Conservation (phyloP, 1,140 invertebrate genomes). For the Helicoverpa zea region DNA sequence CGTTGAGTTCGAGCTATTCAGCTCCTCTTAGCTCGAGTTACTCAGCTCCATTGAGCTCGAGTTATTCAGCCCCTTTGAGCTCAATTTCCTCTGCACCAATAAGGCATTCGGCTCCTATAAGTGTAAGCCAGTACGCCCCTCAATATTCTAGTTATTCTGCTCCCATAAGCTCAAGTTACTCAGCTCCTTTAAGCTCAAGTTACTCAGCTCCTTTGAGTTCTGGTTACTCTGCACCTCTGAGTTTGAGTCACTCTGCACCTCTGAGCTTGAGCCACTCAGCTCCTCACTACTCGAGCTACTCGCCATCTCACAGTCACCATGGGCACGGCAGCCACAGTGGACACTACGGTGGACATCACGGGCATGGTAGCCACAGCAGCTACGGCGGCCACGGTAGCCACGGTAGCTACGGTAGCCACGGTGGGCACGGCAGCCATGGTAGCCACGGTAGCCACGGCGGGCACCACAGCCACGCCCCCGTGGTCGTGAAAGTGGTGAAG, state of each 20-base stretch:
- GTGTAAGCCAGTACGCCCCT: background rate
- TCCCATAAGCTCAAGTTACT: background rate
- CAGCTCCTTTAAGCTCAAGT: background rate
- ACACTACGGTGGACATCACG: too few relatives aligned
- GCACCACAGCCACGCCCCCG: constrained; percentile 12
- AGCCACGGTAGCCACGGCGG: background rate
- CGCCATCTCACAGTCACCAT: background rate
- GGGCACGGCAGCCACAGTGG: background rate
- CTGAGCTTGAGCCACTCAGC: background rate
- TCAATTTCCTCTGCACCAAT: too few relatives aligned
- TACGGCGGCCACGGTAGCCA: background rate
- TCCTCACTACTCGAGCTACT: constrained; percentile 17
- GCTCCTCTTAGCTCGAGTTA: background rate
- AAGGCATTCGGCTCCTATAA: background rate
- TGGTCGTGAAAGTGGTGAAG: constrained; percentile 30
- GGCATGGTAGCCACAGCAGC: too few relatives aligned
- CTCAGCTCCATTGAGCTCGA: background rate
- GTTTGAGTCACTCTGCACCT: background rate
- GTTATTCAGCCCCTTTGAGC: background rate
- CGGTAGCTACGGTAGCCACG: background rate
- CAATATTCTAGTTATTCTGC: background rate
- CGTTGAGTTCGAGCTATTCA: background rate
- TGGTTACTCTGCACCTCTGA: background rate
- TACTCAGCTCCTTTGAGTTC: background rate
- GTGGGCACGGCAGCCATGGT: too few relatives aligned